These are phyloP conservation scores for Hydractinia symbiolongicarpus DNA, from an alignment of 30 jellyfish, hydroid and myxozoan genomes.

Conservation along the genomic window DNA sequence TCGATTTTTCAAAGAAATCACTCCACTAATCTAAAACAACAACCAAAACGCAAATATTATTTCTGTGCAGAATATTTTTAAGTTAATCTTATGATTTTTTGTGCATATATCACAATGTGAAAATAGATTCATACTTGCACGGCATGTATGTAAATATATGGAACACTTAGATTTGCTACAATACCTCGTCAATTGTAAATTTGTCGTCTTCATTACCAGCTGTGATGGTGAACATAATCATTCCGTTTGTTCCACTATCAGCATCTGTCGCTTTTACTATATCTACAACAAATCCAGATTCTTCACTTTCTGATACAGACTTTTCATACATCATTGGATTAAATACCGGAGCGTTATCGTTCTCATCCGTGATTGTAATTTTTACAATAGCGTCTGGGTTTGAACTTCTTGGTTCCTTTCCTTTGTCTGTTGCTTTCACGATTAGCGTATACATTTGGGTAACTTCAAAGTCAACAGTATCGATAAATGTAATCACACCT, in stretches of 20 bases:
- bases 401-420: neutral
- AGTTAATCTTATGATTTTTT: too few species aligned
- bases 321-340: neutral
- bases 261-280: neutral
- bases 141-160: too few species aligned
- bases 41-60: neutral
- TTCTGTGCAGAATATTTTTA: too few species aligned
- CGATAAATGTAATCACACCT: neutral
- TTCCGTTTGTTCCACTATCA: neutral
- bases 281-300: neutral
- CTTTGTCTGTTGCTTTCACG: conserved; percentile 4
- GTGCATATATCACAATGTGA: too few species aligned
- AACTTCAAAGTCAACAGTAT: neutral
- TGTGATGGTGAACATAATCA: neutral
- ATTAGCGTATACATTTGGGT: neutral
- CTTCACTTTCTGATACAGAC: conserved; percentile 1
- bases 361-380: neutral
- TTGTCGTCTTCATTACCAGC: conserved; percentile 1
- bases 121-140: too few species aligned
- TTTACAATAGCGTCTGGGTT: neutral
- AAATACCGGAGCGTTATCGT: neutral
- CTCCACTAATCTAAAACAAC: neutral
- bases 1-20: neutral
- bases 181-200: neutral
- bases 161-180: neutral